Percentiles rank a stretch among this genome's conserved stretches.
Evolutionary conservation across 2,888 invertebrate genomes (phyloP).

Genomic region (Eueremaeus valkanovi): DNA sequence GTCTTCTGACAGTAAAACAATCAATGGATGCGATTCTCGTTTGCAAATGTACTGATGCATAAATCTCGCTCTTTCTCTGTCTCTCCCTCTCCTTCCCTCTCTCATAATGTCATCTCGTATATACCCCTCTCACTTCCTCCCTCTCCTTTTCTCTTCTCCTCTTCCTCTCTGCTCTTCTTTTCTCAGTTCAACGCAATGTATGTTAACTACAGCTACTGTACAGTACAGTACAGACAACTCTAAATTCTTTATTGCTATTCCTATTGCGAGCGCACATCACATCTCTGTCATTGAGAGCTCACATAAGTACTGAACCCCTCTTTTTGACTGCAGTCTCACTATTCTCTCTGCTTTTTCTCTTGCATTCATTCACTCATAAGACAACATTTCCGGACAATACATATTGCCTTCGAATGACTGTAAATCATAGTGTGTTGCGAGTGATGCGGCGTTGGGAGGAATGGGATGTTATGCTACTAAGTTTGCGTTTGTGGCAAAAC

Average conservation of each 20-base stretch:
- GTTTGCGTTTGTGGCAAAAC: constrained; percentile 18
- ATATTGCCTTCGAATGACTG: constrained; percentile 36
- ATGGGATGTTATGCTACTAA: constrained; percentile 26
- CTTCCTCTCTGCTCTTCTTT: background rate
- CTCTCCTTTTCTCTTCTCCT: constrained; percentile 21
- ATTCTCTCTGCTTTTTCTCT: background rate
- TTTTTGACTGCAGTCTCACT: constrained; percentile 6
- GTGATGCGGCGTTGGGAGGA: background rate
- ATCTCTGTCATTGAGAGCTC: background rate
- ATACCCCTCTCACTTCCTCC: constrained; percentile 38
- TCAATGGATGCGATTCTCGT: background rate
- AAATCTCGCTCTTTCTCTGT: constrained; percentile 35
- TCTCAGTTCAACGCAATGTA: too few species aligned
- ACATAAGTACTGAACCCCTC: background rate
- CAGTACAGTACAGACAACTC: too few species aligned
- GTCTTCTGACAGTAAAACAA: background rate
- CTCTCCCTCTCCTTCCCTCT: constrained; percentile 35
- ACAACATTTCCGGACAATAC: constrained; percentile 35
- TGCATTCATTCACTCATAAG: constrained; percentile 29
- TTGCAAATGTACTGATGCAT: constrained; percentile 7
- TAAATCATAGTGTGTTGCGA: constrained; percentile 30
- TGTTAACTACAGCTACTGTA: too few species aligned
- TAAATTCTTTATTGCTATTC: too few species aligned
- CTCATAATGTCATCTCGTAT: too few species aligned
- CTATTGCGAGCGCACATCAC: background rate